Evolutionary conservation across 2,113 vertebrate genomes (phyloP).

Genomic region (Cervus canadensis): DNA sequence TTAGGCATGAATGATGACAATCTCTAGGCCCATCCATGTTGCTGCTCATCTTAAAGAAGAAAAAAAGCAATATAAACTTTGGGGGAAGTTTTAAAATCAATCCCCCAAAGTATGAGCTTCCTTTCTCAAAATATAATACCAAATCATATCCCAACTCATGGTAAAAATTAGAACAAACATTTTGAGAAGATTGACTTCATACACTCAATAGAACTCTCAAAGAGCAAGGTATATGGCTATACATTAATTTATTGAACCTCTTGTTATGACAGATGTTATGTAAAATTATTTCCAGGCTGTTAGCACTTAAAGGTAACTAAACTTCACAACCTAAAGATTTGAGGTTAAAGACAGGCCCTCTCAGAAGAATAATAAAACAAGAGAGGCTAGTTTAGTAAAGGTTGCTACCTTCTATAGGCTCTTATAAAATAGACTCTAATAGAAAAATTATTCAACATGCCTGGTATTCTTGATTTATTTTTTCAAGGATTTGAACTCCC

Average conservation of each 20-base stretch:
- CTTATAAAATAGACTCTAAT: background rate
- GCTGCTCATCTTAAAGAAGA: background rate
- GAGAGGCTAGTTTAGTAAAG: background rate
- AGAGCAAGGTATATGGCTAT: background rate
- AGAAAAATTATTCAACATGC: slow-evolving; percentile 16
- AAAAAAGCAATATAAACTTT: background rate
- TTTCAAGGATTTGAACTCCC: background rate
- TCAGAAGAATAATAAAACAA: slow-evolving; percentile 1
- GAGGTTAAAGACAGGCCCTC: background rate
- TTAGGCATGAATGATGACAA: rapidly evolving
- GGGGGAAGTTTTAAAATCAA: background rate
- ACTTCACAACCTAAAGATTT: background rate
- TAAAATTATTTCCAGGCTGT: slow-evolving; percentile 43
- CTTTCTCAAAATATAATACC: background rate
- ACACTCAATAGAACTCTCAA: background rate
- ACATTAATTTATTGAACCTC: background rate
- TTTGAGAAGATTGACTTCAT: background rate
- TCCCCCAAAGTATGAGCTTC: background rate
- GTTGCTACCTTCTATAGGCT: background rate
- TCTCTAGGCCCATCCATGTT: background rate
- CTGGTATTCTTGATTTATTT: background rate
- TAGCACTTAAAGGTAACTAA: slow-evolving; percentile 37
- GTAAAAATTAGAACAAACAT: background rate
- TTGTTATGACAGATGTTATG: background rate
- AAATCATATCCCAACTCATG: background rate